These are phyloP conservation scores for Hemiprocne comata DNA, from an alignment of 2,113 vertebrate species.

Conservation along the genomic window DNA sequence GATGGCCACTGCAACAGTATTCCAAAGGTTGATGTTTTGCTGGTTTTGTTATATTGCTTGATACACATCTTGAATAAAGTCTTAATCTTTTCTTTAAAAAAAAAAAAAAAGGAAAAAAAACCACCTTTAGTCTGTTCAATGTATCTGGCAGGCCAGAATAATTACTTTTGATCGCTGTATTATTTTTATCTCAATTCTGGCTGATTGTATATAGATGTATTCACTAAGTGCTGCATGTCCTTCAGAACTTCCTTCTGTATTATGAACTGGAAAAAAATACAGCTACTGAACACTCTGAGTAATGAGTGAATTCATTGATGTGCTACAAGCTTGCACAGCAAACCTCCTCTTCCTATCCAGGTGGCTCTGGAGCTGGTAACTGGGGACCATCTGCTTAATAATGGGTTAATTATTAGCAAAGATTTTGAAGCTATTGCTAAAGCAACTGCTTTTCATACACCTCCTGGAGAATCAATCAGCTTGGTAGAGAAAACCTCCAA, in stretches of 20 bases:
- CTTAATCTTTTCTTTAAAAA: neutral
- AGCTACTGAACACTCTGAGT: conserved; percentile 61
- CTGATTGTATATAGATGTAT: conserved; percentile 66
- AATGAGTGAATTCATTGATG: conserved; percentile 45
- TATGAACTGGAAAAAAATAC: conserved; percentile 66
- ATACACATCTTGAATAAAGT: neutral
- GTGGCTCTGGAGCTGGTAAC: neutral
- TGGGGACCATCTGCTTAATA: neutral
- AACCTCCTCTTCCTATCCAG: neutral
- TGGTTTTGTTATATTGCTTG: conserved; percentile 76
- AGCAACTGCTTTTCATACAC: neutral
- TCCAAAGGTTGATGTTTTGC: conserved; percentile 72
- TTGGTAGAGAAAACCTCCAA: neutral
- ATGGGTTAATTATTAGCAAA: neutral
- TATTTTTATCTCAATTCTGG: conserved; percentile 63
- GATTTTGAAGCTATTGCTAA: neutral
- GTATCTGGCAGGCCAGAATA: conserved; percentile 73
- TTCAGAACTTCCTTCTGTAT: conserved; percentile 58
- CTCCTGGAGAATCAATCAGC: neutral
- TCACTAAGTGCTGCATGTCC: conserved; percentile 71
- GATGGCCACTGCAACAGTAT: conserved; percentile 47
- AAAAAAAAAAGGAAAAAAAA: neutral
- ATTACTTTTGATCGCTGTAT: conserved; percentile 37
- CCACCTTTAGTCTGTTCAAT: conserved; percentile 46
- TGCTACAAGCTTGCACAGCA: neutral